A percentile compares a stretch with the other conserved stretches of the same genome.
Conservation (phyloP, 2,888 invertebrate genomes). For the Amphipoea oculea region DNA sequence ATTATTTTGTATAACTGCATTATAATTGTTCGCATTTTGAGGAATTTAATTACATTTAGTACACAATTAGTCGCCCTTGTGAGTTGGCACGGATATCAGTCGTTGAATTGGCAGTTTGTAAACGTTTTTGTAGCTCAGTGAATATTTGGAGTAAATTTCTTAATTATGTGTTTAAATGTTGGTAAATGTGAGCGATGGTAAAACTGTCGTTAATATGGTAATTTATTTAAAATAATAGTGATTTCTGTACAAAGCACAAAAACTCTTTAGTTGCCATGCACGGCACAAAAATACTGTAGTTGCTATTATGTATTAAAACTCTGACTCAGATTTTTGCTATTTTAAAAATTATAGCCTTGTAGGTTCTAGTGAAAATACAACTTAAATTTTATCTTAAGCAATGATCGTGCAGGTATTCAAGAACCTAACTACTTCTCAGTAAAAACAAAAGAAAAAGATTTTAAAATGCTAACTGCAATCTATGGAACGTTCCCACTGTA, state of each 20-base stretch:
- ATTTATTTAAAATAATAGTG: slow-evolving; percentile 4
- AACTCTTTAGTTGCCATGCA: not conserved
- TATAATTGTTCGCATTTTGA: no score
- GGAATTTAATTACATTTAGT: no score
- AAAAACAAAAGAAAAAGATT: not conserved
- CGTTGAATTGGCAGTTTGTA: slow-evolving; percentile 14
- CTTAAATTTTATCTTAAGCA: not conserved
- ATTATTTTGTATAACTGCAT: no score
- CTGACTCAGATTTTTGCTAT: slow-evolving; percentile 9
- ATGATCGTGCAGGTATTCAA: not conserved
- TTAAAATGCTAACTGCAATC: not conserved
- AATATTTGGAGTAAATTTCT: slow-evolving; percentile 22
- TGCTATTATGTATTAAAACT: not conserved
- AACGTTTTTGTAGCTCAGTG: slow-evolving; percentile 36
- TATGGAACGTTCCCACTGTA: not conserved
- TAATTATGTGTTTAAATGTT: slow-evolving; percentile 6
- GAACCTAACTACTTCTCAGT: not conserved
- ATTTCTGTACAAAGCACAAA: not conserved
- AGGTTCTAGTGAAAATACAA: not conserved
- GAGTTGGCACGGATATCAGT: slow-evolving; percentile 13
- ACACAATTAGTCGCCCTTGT: slow-evolving; percentile 46
- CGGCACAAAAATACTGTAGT: not conserved
- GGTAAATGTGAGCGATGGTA: slow-evolving; percentile 3
- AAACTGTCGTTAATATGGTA: slow-evolving; percentile 17
- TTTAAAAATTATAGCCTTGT: not conserved